Conservation (phyloP, 2,797 vertebrate species). For the Garrulus glandarius region DNA sequence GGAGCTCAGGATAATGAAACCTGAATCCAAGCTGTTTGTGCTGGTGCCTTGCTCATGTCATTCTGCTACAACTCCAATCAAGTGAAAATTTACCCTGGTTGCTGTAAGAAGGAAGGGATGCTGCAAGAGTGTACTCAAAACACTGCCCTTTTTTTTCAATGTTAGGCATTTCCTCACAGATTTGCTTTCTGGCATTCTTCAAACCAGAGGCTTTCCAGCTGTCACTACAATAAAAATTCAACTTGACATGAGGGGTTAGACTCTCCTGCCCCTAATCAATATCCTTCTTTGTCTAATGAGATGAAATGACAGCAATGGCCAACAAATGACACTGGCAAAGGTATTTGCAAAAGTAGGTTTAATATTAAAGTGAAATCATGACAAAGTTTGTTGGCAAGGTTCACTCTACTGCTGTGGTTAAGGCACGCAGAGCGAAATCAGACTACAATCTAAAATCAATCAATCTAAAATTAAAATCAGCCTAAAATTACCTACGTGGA, state of each 20-base stretch:
- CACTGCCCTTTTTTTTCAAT: not conserved
- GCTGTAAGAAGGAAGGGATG: not conserved
- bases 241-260: not conserved
- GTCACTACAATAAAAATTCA: not conserved
- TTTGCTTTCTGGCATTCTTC: not conserved
- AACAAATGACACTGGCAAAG: not conserved
- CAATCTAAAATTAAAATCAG: not conserved
- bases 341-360: not conserved
- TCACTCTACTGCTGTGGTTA: not conserved
- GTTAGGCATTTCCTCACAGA: not conserved
- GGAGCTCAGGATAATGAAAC: not conserved
- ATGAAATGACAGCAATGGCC: not conserved
- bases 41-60: not conserved
- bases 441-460: not conserved
- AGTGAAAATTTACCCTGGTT: not conserved
- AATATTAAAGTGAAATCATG: not conserved
- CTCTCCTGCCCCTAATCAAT: not conserved
- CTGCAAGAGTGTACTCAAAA: not conserved
- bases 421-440: not conserved
- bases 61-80: not conserved
- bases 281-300: not conserved
- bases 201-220: not conserved
- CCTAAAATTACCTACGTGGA: not conserved
- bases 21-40: not conserved
- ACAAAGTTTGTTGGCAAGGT: not conserved